phyloP scores from a whole-genome alignment of 2,888 invertebrate species.

The Oxyteleia sp. region DNA sequence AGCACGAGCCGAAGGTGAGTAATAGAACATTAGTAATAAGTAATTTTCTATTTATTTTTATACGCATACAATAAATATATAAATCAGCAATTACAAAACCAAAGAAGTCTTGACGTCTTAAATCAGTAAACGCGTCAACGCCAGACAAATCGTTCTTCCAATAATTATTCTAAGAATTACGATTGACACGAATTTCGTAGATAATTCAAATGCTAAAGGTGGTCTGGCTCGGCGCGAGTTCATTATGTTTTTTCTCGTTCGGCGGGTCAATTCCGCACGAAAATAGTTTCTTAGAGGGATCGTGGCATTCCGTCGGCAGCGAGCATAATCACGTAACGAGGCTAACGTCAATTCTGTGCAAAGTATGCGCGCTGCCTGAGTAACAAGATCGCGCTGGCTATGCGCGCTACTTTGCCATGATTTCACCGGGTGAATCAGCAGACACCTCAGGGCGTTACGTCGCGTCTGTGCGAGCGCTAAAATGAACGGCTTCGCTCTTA shows the following conservation, averaged over 20 bases:
- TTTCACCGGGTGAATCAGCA: slow-evolving; percentile 46
- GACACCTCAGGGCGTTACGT: slow-evolving; percentile 50
- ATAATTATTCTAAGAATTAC: no score
- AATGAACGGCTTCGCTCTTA: slow-evolving; percentile 77
- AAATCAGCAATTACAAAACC: no score
- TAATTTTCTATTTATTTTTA: no score
- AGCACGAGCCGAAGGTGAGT: no score
- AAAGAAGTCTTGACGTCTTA: no score
- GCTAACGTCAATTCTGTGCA: slow-evolving; percentile 45
- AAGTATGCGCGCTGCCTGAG: slow-evolving; percentile 38
- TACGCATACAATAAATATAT: no score
- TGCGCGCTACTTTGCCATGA: slow-evolving; percentile 28
- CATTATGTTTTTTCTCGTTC: slow-evolving; percentile 8
- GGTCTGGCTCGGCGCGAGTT: neutral
- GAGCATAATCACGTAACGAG: slow-evolving; percentile 42
- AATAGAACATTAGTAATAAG: no score
- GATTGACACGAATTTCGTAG: no score
- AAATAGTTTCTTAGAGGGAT: slow-evolving; percentile 13
- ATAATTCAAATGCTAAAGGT: neutral
- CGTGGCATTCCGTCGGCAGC: slow-evolving; percentile 22
- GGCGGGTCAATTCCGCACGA: neutral
- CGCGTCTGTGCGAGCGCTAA: slow-evolving; percentile 35
- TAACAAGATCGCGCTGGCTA: slow-evolving; percentile 44
- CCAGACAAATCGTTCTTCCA: no score
- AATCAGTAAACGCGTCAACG: no score